phyloP scores from a whole-genome alignment of 2,888 invertebrate genomes.

The Eristalis pertinax region DNA sequence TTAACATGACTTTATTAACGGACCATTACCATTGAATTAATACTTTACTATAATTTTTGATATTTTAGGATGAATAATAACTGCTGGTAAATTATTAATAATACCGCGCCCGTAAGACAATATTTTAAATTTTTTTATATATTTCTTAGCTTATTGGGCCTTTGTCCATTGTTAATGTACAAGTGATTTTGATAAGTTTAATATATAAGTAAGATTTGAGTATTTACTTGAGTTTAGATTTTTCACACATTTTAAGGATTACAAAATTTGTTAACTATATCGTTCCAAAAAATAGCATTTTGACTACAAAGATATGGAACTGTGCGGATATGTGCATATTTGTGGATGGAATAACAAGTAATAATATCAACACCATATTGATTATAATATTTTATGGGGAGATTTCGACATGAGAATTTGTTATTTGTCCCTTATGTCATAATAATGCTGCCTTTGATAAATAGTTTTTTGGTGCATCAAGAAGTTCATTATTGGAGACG shows the following conservation, averaged over 20 bases:
- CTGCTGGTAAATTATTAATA: constrained; percentile 33
- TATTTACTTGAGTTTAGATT: not conserved
- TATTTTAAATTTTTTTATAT: not conserved
- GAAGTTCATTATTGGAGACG: no score
- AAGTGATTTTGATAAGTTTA: not conserved
- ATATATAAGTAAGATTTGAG: not conserved
- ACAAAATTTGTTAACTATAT: not conserved
- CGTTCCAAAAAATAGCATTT: not conserved
- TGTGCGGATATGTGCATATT: not conserved
- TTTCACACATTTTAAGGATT: not conserved
- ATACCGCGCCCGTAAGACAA: constrained; percentile 42
- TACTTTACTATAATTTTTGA: not conserved
- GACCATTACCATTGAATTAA: constrained; percentile 50
- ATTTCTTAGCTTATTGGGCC: constrained; percentile 41
- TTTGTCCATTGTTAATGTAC: constrained; percentile 50
- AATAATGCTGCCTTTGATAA: no score
- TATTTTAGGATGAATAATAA: constrained; percentile 11
- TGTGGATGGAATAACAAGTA: not conserved
- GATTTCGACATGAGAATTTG: no score
- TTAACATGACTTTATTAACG: constrained; percentile 47
- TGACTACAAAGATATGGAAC: not conserved
- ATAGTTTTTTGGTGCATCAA: no score
- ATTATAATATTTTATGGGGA: no score
- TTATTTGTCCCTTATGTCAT: no score
- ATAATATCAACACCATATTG: not conserved